Percentiles rank a stretch among this genome's conserved stretches.
Evolutionary conservation across 1,140 invertebrate genomes (phyloP).

Genomic region (Euwallacea fornicatus): DNA sequence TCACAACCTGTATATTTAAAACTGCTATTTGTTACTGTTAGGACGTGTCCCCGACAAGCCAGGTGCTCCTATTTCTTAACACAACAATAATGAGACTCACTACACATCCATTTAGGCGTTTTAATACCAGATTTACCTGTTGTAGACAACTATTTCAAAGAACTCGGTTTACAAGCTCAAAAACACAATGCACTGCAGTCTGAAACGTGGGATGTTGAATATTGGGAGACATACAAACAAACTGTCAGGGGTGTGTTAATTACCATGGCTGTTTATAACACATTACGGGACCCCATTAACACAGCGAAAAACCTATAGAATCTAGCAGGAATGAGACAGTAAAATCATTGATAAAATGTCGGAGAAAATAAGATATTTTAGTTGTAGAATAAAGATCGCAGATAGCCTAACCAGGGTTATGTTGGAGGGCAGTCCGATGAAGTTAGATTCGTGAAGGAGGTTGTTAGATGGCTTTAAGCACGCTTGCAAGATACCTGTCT

Average conservation of each 20-base stretch:
- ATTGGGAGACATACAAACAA: constrained; percentile 23
- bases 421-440: no score
- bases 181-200: constrained; percentile 25
- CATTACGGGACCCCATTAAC: background rate
- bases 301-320: background rate
- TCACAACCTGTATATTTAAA: no score
- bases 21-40: no score
- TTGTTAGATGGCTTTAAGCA: no score
- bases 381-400: background rate
- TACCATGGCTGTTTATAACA: background rate
- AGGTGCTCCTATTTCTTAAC: constrained; percentile 22
- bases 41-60: background rate
- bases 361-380: background rate
- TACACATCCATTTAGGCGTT: constrained; percentile 7
- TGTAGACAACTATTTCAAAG: constrained; percentile 25
- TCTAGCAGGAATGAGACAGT: background rate
- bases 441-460: no score
- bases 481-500: no score
- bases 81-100: constrained; percentile 15
- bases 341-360: background rate
- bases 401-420: no score
- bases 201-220: constrained; percentile 13
- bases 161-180: constrained; percentile 27
- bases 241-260: constrained; percentile 28
- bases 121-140: constrained; percentile 29